A percentile compares a stretch with the other conserved stretches of the same genome.
Evolutionary conservation across 2,888 invertebrate species (phyloP).

Genomic region (Drosophila suboccidentalis): DNA sequence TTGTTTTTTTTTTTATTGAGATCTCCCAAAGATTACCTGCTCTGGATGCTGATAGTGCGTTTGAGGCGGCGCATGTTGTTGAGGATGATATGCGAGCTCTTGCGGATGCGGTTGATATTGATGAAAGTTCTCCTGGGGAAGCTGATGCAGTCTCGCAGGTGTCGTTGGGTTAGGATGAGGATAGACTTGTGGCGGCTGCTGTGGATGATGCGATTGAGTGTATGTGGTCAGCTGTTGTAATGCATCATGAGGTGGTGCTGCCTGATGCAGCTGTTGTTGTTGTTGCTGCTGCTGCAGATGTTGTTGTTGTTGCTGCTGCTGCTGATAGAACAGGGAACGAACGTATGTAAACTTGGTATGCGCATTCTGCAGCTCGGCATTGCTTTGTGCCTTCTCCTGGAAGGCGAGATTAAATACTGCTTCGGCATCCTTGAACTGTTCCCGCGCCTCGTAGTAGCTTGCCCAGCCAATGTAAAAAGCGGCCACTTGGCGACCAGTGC

Average conservation of each 20-base stretch:
- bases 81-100: constrained; percentile 41
- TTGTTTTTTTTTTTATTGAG: too few relatives aligned
- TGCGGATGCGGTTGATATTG: constrained; percentile 63
- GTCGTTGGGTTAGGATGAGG: constrained; percentile 16
- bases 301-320: constrained; percentile 55
- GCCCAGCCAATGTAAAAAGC: constrained; percentile 96
- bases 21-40: constrained; percentile 33
- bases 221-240: constrained; percentile 69
- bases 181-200: constrained; percentile 47
- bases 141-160: constrained; percentile 33
- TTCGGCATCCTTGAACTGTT: constrained; percentile 94
- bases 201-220: constrained; percentile 52
- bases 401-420: constrained; percentile 93
- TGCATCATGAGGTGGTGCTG: constrained; percentile 50
- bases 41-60: constrained; percentile 50
- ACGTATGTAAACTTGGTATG: constrained; percentile 92
- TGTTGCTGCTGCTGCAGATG: constrained; percentile 58
- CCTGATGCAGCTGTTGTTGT: constrained; percentile 30
- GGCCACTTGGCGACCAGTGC: constrained; percentile 93
- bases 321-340: constrained; percentile 83
- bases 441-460: constrained; percentile 92
- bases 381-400: constrained; percentile 92
- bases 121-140: constrained; percentile 47
- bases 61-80: constrained; percentile 44
- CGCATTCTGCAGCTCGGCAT: constrained; percentile 91